Percentiles rank a stretch among this genome's conserved stretches.
Evolutionary conservation across 53 echinoderm and acorn worm species (phyloP).

Genomic region (Crossaster papposus): DNA sequence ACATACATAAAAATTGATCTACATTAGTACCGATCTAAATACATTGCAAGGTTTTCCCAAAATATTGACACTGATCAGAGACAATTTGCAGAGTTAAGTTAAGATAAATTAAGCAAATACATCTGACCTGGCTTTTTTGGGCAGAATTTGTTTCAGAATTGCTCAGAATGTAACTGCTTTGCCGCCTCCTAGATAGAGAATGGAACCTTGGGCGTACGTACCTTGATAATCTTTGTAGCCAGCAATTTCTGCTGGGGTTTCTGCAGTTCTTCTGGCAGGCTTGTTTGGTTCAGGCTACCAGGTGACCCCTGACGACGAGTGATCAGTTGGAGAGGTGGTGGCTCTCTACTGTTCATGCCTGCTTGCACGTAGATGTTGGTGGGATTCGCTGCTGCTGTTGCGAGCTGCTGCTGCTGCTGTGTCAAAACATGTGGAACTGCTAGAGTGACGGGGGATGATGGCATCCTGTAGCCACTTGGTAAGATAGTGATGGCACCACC

Average conservation of each 20-base stretch:
- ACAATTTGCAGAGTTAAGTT: too few species aligned
- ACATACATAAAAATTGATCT: too few species aligned
- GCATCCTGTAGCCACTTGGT: not conserved
- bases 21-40: too few species aligned
- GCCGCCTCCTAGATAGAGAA: not conserved
- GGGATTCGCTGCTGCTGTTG: not conserved
- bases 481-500: not conserved
- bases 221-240: slow-evolving; percentile 56
- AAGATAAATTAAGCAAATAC: too few species aligned
- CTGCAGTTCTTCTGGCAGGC: not conserved
- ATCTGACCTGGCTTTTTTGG: too few species aligned
- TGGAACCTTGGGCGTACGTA: not conserved
- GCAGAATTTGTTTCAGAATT: too few species aligned
- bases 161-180: too few species aligned
- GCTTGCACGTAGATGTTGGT: not conserved
- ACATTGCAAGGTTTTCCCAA: too few species aligned
- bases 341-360: slow-evolving; percentile 27
- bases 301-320: not conserved
- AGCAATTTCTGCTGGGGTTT: slow-evolving; percentile 32
- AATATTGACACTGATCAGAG: too few species aligned
- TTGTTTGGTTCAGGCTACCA: slow-evolving; percentile 3
- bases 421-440: not conserved
- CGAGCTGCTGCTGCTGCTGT: slow-evolving; percentile 8
- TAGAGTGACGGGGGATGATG: not conserved
- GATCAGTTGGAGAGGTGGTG: slow-evolving; percentile 27